Conservation (phyloP, 1,140 invertebrate genomes). For the Drosophila teissieri region DNA sequence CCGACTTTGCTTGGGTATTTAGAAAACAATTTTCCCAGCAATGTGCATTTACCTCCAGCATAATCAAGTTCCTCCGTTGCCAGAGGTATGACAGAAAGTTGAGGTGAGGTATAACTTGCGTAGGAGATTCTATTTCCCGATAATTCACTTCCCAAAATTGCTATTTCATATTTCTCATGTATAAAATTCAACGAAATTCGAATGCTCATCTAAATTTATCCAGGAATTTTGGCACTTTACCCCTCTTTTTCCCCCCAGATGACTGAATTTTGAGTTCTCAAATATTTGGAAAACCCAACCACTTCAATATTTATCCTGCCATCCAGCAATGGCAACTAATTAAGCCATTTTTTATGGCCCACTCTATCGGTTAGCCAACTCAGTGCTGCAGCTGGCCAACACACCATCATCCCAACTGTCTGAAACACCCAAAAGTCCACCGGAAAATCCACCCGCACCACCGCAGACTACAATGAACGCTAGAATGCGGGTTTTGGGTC, state of each 20-base stretch:
- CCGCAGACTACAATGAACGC: slow-evolving; percentile 39
- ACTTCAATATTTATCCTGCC: slow-evolving; percentile 43
- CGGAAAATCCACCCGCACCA: slow-evolving; percentile 6
- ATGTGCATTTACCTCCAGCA: neutral
- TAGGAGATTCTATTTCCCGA: neutral
- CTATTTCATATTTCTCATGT: neutral
- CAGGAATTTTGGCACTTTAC: neutral
- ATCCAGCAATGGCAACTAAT: slow-evolving; percentile 61
- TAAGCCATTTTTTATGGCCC: slow-evolving; percentile 64
- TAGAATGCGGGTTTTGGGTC: slow-evolving; percentile 23
- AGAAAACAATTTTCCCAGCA: slow-evolving; percentile 12
- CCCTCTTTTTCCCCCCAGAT: neutral
- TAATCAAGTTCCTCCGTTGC: neutral
- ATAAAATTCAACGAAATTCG: neutral
- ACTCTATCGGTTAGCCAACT: slow-evolving; percentile 55
- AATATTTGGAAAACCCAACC: slow-evolving; percentile 61
- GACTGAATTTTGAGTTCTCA: slow-evolving; percentile 24
- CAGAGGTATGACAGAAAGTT: neutral
- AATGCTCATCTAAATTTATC: slow-evolving; percentile 26
- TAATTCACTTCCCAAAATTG: too few relatives aligned
- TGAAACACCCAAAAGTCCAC: neutral
- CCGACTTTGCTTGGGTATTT: slow-evolving; percentile 1
- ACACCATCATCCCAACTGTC: neutral
- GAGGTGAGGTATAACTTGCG: neutral
- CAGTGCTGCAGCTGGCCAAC: slow-evolving; percentile 15